Evolutionary conservation across 2,797 vertebrate species (phyloP), one percentile per base, ranked within the genome.

Genomic region (Epinephelus malabaricus): DNA sequence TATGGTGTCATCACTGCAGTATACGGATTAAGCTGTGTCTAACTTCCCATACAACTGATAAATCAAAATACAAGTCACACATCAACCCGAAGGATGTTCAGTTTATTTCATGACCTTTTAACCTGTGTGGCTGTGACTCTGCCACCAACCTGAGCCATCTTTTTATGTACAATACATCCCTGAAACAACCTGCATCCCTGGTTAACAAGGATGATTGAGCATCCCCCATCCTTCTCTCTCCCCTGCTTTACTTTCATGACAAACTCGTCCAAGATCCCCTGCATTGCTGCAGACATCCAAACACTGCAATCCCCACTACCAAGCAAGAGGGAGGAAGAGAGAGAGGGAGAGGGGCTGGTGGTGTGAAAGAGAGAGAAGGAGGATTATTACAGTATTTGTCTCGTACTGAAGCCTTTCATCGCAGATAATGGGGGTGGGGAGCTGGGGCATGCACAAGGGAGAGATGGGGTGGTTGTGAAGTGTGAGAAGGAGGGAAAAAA

Each of bases 271-370:
- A 83, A 86, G 81, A 86, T 91, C 82, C 84, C 70, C 93, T 88
- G 91, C 93, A 93, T 89, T 92, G 90, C 90, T 87, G 92, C 91
- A 91, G 86, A 92, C 79, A 85, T 86, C 68, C 83, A 87, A 88
- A 85, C 86, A 88, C 89, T 86, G 91, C 92, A 94, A 89, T 88
- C 68, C 68, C 69, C 72, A 70, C 82, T 69, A 67, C 73, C 40
- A 78, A 69, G 68, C 62, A 38, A 27, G 65, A 75, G 46, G 61
- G 69, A 76, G 47, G 18, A 47, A 53, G 66, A 50, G 66, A 55
- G 67, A 64, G 62, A 55, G 70, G 65, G 61, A 27, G 63, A 21
- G 58, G 38, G 23, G 12, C 40, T 38, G 61, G 23, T 50, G 23
- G 62, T 11, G 66, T 45, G 46, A 25, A 30, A 40, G 70, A 63